Evolutionary conservation across 2,113 vertebrate species (phyloP).

Genomic region (Rhinolophus sinicus): DNA sequence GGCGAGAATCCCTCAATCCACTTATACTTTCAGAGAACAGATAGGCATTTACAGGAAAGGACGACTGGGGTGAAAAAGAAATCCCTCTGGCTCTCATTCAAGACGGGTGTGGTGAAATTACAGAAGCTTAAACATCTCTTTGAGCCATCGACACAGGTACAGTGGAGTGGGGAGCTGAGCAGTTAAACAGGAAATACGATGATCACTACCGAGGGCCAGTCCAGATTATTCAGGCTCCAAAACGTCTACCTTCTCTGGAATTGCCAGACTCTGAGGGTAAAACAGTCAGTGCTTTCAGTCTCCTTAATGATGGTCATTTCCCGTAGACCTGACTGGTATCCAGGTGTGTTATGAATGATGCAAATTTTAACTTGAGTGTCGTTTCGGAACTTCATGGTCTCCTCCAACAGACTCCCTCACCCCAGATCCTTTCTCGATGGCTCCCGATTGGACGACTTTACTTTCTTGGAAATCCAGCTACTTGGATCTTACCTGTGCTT

Average conservation of each 20-base stretch:
- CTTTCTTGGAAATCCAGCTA: not conserved
- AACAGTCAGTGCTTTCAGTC: not conserved
- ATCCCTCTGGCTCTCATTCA: not conserved
- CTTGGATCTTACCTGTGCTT: not conserved
- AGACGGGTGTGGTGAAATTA: not conserved
- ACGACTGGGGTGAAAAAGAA: slow-evolving; percentile 33
- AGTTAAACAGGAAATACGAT: not conserved
- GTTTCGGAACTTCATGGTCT: not conserved
- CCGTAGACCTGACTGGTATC: not conserved
- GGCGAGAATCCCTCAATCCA: slow-evolving; percentile 42
- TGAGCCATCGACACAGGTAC: not conserved
- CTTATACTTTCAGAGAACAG: slow-evolving; percentile 60
- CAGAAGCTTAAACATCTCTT: not conserved
- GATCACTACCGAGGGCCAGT: not conserved
- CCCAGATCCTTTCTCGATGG: not conserved
- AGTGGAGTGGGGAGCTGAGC: not conserved
- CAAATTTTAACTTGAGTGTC: not conserved
- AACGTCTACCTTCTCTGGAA: not conserved
- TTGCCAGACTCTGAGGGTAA: not conserved
- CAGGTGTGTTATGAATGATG: not conserved
- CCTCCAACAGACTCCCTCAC: not conserved
- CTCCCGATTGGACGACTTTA: not conserved
- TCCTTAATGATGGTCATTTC: not conserved
- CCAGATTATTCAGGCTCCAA: not conserved
- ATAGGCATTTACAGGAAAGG: slow-evolving; percentile 50